phyloP scores from a whole-genome alignment of 2,797 vertebrate species.

The Intellagama lesueurii region DNA sequence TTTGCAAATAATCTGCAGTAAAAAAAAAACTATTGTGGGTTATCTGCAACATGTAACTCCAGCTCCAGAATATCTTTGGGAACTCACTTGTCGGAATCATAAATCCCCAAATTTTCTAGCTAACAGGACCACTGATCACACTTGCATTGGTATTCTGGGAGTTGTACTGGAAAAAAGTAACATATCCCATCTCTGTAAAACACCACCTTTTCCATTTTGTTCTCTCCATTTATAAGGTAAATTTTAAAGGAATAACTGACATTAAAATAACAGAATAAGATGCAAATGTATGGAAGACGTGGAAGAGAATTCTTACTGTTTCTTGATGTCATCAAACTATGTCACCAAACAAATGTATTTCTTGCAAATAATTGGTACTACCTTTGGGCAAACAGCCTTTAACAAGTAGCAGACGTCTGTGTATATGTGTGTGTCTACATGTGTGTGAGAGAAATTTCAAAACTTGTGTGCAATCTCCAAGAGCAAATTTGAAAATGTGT shows the following conservation, averaged over 20 bases:
- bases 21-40: no score
- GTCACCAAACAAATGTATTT: background rate
- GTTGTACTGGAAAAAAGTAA: no score
- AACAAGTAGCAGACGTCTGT: background rate
- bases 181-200: no score
- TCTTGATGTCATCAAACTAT: conserved; percentile 24
- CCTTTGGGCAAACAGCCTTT: background rate
- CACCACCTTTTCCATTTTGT: no score
- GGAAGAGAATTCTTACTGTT: background rate
- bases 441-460: background rate
- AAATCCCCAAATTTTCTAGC: no score
- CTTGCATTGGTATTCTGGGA: no score
- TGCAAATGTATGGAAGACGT: background rate
- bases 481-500: background rate
- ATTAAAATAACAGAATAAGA: background rate
- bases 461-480: conserved; percentile 27
- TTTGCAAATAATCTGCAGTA: no score
- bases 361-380: conserved; percentile 16
- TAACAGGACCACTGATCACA: no score
- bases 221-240: no score
- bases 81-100: no score
- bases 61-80: no score
- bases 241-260: background rate
- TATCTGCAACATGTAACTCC: no score
- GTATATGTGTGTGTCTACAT: background rate